Conservation (phyloP, 2,113 vertebrate genomes). For the Rhodinocichla rosea region DNA sequence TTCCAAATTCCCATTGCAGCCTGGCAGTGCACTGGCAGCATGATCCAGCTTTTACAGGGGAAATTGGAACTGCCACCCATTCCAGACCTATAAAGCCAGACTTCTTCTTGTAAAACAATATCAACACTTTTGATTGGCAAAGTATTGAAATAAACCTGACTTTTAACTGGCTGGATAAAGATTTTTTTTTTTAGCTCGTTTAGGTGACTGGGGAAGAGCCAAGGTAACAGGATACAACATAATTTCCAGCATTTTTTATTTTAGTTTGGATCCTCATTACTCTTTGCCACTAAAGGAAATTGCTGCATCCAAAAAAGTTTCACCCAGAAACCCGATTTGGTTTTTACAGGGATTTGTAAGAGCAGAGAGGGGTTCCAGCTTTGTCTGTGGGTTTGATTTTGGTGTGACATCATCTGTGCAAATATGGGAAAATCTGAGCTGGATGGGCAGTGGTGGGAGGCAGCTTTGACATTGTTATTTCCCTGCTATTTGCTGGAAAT, state of each 20-base stretch:
- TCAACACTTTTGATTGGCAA: slow-evolving; percentile 30
- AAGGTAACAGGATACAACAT: slow-evolving; percentile 37
- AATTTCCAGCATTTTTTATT: slow-evolving; percentile 42
- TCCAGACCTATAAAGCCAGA: slow-evolving; percentile 62
- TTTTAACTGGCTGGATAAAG: slow-evolving; percentile 11
- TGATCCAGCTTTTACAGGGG: background rate
- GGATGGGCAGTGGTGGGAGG: background rate
- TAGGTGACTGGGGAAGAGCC: slow-evolving; percentile 10
- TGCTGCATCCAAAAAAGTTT: slow-evolving; percentile 22
- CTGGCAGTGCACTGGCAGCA: background rate
- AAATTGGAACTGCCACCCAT: slow-evolving; percentile 18
- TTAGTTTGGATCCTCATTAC: background rate
- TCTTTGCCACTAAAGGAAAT: slow-evolving; percentile 33
- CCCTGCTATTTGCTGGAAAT: background rate
- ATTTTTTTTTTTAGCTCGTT: background rate
- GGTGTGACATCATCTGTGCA: slow-evolving; percentile 43
- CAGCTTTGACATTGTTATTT: background rate
- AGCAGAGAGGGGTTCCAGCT: background rate
- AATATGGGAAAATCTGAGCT: slow-evolving; percentile 31
- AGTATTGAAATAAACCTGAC: background rate
- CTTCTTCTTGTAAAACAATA: slow-evolving; percentile 60
- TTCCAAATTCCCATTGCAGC: background rate
- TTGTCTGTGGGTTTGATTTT: background rate
- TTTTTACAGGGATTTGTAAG: slow-evolving; percentile 25
- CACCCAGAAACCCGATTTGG: slow-evolving; percentile 29